These are phyloP conservation scores for Idris sp. DNA, from an alignment of 1,140 invertebrate genomes.

Conservation along the genomic window DNA sequence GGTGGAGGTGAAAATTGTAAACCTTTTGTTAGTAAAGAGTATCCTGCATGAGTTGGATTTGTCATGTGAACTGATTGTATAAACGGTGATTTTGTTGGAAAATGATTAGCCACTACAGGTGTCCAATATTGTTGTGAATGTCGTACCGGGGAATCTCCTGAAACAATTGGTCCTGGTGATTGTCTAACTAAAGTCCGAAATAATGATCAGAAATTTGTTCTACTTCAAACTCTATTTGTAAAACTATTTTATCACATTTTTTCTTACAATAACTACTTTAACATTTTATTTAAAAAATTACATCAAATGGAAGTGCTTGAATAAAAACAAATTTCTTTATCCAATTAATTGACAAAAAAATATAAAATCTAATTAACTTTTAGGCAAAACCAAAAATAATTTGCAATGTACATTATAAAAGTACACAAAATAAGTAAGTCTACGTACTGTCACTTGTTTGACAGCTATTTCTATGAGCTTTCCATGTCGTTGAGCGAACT, in stretches of 20 bases:
- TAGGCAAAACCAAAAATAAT: constrained; percentile 14
- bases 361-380: too few relatives aligned
- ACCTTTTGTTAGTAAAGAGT: constrained; percentile 71
- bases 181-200: constrained; percentile 49
- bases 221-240: too few relatives aligned
- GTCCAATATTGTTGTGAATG: constrained; percentile 79
- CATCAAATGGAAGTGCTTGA: too few relatives aligned
- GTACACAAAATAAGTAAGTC: too few relatives aligned
- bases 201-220: constrained; percentile 7
- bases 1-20: constrained; percentile 72
- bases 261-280: too few relatives aligned
- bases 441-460: constrained; percentile 71
- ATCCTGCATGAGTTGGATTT: constrained; percentile 58
- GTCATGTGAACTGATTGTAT: constrained; percentile 68
- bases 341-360: too few relatives aligned
- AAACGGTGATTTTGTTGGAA: constrained; percentile 81
- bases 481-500: constrained; percentile 84
- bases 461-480: constrained; percentile 75
- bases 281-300: too few relatives aligned
- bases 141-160: constrained; percentile 71
- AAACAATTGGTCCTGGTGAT: constrained; percentile 50
- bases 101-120: constrained; percentile 81
- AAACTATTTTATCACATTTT: too few relatives aligned
- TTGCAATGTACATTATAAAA: too few relatives aligned
- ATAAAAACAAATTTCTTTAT: too few relatives aligned